Percentiles rank a stretch among this genome's conserved stretches.
phyloP scores from a whole-genome alignment of 2,797 vertebrate genomes.

The Pseudotriccus pelzelni region DNA sequence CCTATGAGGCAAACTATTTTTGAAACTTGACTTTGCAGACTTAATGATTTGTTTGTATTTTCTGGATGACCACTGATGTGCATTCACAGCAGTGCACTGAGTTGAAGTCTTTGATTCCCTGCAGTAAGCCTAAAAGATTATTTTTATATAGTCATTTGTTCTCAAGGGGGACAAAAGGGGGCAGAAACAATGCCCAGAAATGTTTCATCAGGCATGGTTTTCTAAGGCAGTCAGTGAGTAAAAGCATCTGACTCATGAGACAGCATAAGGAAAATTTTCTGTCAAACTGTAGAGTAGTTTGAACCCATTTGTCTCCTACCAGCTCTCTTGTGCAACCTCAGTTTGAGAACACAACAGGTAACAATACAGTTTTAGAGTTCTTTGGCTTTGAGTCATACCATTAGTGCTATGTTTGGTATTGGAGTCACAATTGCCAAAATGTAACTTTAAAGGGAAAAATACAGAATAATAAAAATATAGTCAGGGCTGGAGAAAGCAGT shows the following conservation, averaged over 20 bases:
- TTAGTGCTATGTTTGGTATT: not conserved
- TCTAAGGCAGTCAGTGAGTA: not conserved
- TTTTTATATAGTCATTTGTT: not conserved
- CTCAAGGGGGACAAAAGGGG: not conserved
- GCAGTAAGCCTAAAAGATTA: not conserved
- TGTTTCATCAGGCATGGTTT: not conserved
- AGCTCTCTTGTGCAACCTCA: not conserved
- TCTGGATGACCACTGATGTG: not conserved
- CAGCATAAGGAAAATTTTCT: not conserved
- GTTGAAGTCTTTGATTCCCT: not conserved
- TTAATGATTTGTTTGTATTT: not conserved
- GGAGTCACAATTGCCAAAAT: not conserved
- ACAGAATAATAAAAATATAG: not conserved
- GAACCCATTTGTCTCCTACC: not conserved
- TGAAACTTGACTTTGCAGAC: not conserved
- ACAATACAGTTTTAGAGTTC: not conserved
- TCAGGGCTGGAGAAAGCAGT: not conserved
- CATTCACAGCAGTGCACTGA: not conserved
- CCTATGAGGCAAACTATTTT: not conserved
- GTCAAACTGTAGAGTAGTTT: not conserved
- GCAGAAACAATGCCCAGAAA: not conserved
- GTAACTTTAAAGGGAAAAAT: not conserved
- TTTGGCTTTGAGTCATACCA: not conserved
- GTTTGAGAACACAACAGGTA: not conserved
- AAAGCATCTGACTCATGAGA: not conserved